Base-by-base conservation (phyloP, 2,113 vertebrate species). In the Hydrolagus affinis region DNA sequence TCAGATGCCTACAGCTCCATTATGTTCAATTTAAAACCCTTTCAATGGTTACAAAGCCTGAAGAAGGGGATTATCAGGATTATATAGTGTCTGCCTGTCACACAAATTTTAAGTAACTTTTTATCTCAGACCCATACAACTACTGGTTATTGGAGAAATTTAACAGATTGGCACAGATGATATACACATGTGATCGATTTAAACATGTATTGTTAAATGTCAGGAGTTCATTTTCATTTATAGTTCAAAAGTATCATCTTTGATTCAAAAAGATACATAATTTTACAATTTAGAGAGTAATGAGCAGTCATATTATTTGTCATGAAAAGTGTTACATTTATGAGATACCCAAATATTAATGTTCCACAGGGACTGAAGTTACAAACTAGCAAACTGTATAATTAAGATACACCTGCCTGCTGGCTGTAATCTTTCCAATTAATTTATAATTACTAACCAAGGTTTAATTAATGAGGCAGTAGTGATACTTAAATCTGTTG, bases 41-140 rank as follows among this genome's bases (percentile, higher is more conserved):
- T 4, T 30, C 57, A 85, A 11, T 78, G 21, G 0, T 8, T 88
- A 66, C 21, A 1, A 25, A 87, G 87, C 44, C n/a, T 19, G n/a
- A 74, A 73, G 78, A 3, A 86, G 60, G 86, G 72, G 85, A 85
- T 8, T 86, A n/a, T 83, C 25, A 83, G 78, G 85, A 85, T 23
- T 32, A 85, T 60, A 70, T 9, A 44, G 0, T 80, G 11, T 70
- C 32, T 32, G 0, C 71, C 78, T 83, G 86, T 60, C 44, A 15
- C 21, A 2, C 2, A 60, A 56, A 86, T 2, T 85, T 74, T 44
- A 86, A 85, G 15, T 28, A 85, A 66, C 19, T n/a, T 15, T 9
- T 11, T 78, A 73, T 15, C 70, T 6, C 4, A 57, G 59, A 68
- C 25, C 78, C 32, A 62, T 66, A 66, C 64, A 64, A 83, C 62